phyloP scores from a whole-genome alignment of 2,797 vertebrate genomes.

The Buceros bicornis region DNA sequence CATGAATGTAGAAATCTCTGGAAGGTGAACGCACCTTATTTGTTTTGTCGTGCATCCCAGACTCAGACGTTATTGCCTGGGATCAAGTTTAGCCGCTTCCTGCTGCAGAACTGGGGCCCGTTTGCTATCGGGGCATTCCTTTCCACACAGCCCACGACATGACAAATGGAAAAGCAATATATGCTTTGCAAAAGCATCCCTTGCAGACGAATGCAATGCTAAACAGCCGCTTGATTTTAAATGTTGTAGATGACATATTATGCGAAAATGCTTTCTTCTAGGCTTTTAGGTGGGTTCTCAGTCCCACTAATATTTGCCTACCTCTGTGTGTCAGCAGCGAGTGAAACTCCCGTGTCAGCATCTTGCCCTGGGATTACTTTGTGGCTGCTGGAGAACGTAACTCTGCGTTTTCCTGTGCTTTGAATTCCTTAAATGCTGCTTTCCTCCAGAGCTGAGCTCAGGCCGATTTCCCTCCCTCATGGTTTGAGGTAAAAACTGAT shows the following conservation, averaged over 20 bases:
- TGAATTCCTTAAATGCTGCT: background rate
- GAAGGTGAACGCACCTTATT: background rate
- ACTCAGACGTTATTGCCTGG: background rate
- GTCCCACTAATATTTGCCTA: background rate
- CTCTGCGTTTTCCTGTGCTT: background rate
- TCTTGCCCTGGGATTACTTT: background rate
- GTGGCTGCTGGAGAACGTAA: background rate
- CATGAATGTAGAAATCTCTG: background rate
- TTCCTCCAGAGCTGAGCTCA: background rate
- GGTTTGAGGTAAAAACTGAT: background rate
- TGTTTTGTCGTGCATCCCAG: background rate
- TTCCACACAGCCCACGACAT: rapidly evolving
- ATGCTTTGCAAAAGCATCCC: background rate
- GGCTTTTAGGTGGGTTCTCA: background rate
- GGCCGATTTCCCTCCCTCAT: background rate
- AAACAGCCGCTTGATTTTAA: background rate
- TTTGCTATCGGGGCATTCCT: background rate
- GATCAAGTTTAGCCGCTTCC: background rate
- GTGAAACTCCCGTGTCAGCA: background rate
- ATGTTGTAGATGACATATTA: background rate
- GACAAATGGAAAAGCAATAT: background rate
- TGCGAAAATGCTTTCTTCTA: background rate
- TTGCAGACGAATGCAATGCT: background rate
- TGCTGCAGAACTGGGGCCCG: background rate
- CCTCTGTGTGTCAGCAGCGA: background rate